A percentile compares a stretch with the other conserved stretches of the same genome.
Evolutionary conservation across 2,113 vertebrate genomes (phyloP).

Genomic region (Columbina picui): DNA sequence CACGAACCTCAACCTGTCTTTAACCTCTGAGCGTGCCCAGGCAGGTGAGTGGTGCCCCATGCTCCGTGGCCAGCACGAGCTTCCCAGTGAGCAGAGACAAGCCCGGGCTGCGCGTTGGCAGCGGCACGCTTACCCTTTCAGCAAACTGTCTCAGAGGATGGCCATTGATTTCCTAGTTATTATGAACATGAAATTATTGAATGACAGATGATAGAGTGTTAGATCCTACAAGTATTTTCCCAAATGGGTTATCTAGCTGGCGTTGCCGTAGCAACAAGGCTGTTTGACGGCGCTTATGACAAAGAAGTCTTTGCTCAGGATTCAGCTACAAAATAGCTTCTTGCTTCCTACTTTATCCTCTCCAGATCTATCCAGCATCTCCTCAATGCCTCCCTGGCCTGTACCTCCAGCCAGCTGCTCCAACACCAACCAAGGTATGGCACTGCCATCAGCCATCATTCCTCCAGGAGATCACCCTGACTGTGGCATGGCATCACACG

Average conservation of each 20-base stretch:
- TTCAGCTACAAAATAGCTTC: constrained; percentile 80
- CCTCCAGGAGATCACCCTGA: constrained; percentile 1
- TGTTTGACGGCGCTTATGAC: constrained; percentile 83
- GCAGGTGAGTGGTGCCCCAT: neutral
- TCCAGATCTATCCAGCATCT: neutral
- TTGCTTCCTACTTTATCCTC: constrained; percentile 22
- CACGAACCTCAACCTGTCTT: constrained; percentile 25
- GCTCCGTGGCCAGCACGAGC: neutral
- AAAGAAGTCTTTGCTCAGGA: constrained; percentile 81
- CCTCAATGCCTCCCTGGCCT: neutral
- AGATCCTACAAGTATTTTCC: constrained; percentile 83
- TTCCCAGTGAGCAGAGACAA: constrained; percentile 27
- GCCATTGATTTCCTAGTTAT: constrained; percentile 90
- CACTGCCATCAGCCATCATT: constrained; percentile 29
- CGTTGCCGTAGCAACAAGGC: constrained; percentile 81
- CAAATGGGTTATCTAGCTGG: constrained; percentile 79
- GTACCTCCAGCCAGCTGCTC: neutral
- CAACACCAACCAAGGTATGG: neutral
- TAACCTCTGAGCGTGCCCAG: neutral
- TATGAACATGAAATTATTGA: constrained; percentile 92
- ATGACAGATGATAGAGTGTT: constrained; percentile 90
- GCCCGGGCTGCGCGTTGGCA: constrained; percentile 6
- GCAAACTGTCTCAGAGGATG: constrained; percentile 80
- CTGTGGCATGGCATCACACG: neutral
- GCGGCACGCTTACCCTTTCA: constrained; percentile 48